A percentile compares a stretch with the other conserved stretches of the same genome.
phyloP scores from a whole-genome alignment of 2,888 invertebrate genomes.

The Drosophila peninsularis region DNA sequence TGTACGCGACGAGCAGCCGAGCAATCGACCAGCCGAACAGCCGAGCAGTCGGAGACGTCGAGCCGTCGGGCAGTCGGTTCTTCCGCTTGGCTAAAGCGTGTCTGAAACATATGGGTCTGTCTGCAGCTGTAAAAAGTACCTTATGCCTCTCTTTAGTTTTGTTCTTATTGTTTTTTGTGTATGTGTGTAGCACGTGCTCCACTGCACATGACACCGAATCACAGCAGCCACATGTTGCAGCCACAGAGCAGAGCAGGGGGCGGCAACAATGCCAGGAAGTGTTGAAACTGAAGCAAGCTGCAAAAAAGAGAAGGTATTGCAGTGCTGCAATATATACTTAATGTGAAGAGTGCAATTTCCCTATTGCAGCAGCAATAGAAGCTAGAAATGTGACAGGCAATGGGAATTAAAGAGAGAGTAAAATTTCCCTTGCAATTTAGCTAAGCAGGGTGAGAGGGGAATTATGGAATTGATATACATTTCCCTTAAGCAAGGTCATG shows the following conservation, averaged over 20 bases:
- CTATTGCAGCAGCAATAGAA: not conserved
- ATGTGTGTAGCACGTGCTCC: constrained; percentile 74
- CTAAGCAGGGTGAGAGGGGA: not conserved
- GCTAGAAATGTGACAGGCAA: not conserved
- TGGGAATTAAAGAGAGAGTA: not conserved
- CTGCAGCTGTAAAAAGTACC: constrained; percentile 70
- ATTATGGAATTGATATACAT: not conserved
- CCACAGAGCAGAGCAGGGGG: not conserved
- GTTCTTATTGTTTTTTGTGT: constrained; percentile 7
- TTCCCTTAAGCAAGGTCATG: not conserved
- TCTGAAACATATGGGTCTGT: constrained; percentile 69
- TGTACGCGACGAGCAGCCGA: constrained; percentile 60
- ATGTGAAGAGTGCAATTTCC: too few relatives aligned
- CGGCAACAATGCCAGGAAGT: constrained; percentile 51
- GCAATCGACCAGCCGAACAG: not conserved
- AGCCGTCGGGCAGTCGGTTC: constrained; percentile 44
- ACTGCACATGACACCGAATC: constrained; percentile 78
- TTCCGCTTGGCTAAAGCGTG: constrained; percentile 82
- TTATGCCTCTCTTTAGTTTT: constrained; percentile 28
- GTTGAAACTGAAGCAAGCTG: not conserved
- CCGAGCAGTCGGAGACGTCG: not conserved
- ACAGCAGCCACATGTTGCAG: constrained; percentile 36
- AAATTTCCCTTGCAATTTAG: not conserved
- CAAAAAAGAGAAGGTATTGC: too few relatives aligned
- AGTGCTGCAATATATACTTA: too few relatives aligned